These are phyloP conservation scores for Pinna nobilis DNA, from an alignment of 1,140 invertebrate species.

Conservation along the genomic window DNA sequence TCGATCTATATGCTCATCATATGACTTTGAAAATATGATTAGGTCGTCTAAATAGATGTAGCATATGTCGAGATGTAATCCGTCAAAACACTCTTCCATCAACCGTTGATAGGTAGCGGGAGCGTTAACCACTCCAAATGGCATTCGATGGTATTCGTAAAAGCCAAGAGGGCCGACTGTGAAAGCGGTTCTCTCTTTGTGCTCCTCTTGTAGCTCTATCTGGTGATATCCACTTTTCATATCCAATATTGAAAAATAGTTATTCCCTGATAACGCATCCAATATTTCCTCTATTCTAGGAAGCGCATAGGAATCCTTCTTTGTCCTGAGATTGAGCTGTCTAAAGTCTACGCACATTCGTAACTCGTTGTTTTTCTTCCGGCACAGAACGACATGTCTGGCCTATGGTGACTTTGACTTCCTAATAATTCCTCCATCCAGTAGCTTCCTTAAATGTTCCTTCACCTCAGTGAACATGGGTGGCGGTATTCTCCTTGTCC, in stretches of 20 bases:
- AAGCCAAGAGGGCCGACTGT: conserved; percentile 29
- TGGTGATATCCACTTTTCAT: conserved; percentile 63
- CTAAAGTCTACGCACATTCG: too few species aligned
- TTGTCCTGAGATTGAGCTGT: neutral
- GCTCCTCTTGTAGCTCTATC: conserved; percentile 55
- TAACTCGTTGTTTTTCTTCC: too few species aligned
- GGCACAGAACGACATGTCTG: too few species aligned
- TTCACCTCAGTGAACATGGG: too few species aligned
- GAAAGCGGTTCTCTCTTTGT: conserved; percentile 66
- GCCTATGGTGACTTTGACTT: too few species aligned
- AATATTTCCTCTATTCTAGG: conserved; percentile 75
- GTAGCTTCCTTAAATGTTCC: too few species aligned
- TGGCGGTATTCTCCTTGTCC: too few species aligned
- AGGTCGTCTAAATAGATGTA: conserved; percentile 39
- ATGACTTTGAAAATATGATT: conserved; percentile 36
- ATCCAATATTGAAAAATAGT: conserved; percentile 75
- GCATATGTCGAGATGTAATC: conserved; percentile 30
- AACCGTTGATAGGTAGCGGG: conserved; percentile 54
- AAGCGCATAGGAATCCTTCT: too few species aligned
- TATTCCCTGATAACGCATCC: conserved; percentile 62
- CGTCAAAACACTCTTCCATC: conserved; percentile 45
- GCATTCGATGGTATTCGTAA: conserved; percentile 40
- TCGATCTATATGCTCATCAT: too few species aligned
- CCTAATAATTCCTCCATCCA: too few species aligned
- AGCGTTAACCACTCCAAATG: conserved; percentile 39